These are phyloP conservation scores for Trissolcus japonicus DNA, from an alignment of 2,888 invertebrate genomes.

Conservation along the genomic window DNA sequence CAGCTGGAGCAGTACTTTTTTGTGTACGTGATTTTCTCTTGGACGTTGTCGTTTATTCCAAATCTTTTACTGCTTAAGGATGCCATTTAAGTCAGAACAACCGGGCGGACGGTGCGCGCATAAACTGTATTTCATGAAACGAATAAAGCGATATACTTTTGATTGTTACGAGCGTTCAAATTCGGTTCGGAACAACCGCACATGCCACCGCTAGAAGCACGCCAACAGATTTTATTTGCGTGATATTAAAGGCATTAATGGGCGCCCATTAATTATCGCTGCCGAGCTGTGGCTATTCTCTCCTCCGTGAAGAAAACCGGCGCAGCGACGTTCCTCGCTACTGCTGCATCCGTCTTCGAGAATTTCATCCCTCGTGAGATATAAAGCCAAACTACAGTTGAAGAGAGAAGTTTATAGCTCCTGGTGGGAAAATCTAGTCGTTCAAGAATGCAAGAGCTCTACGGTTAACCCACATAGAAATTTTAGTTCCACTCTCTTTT, in stretches of 20 bases:
- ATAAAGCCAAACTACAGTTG: slow-evolving; percentile 60
- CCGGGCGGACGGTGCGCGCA: too few species aligned
- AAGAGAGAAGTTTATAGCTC: slow-evolving; percentile 59
- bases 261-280: slow-evolving; percentile 67
- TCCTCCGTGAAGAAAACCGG: slow-evolving; percentile 28
- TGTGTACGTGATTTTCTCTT: slow-evolving; percentile 22
- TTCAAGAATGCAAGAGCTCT: slow-evolving; percentile 52
- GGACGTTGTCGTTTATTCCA: slow-evolving; percentile 33
- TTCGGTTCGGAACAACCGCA: slow-evolving; percentile 48
- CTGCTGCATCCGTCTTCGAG: slow-evolving; percentile 67
- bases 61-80: slow-evolving; percentile 28
- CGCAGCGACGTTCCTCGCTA: slow-evolving; percentile 57
- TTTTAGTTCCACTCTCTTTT: slow-evolving; percentile 40
- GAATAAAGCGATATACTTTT: neutral
- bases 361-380: slow-evolving; percentile 69
- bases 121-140: too few species aligned
- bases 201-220: slow-evolving; percentile 43
- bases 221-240: slow-evolving; percentile 65
- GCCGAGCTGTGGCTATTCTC: slow-evolving; percentile 48
- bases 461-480: slow-evolving; percentile 60
- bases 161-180: slow-evolving; percentile 7
- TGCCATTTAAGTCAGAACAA: slow-evolving; percentile 7
- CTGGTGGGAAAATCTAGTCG: slow-evolving; percentile 58
- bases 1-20: slow-evolving; percentile 25
- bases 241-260: slow-evolving; percentile 70